Evolutionary conservation across 2,113 vertebrate species (phyloP), one percentile per base, ranked within the genome.

Genomic region (Oenanthe melanoleuca): DNA sequence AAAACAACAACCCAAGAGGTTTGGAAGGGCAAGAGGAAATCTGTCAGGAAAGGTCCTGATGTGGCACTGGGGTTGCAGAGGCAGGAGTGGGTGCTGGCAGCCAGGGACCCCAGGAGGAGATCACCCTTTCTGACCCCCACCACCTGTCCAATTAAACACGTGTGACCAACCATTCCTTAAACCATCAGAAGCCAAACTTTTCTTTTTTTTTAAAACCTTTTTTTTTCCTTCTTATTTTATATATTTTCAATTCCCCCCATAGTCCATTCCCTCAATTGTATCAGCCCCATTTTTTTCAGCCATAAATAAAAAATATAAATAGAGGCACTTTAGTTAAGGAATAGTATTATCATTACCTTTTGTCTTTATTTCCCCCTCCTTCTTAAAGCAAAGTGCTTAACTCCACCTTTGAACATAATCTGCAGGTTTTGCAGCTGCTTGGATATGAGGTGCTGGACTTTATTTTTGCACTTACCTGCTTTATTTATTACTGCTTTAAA

Each of bases 291-390:
- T 96, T 88, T 94, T 95, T 92, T 93, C 91, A 97, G 91, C 96
- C 96, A 96, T 96, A 96, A 98, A 97, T 97, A 98, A 97, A 97
- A 96, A 97, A 98, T 97, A 97, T 95, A 97, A 94, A 97, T 95
- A 98, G 98, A 98, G 98, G 98, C 98, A 98, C 98, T 98, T 98
- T 95, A 98, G 97, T 97, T 98, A 97, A 97, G 97, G 97, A 98
- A 97, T 87, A 98, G 97, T 96, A 95, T 95, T 96, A 89, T 89
- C 88, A 96, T 89, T 94, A 86, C 83, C 70, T 89, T 86, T 81
- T 84, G 88, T 91, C 85, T 87, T 93, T 92, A 91, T 89, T 80
- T 96, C 90, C 82, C 79, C 81, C 96, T 95, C 87, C 77, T 95
- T 80, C 93, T 94, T 33, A 72, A 93, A 96, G 93, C 92, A 71